Percentiles rank a stretch among this genome's conserved stretches.
These are phyloP conservation scores for Andrena haemorrhoa DNA, from an alignment of 2,888 invertebrate species.

Conservation along the genomic window DNA sequence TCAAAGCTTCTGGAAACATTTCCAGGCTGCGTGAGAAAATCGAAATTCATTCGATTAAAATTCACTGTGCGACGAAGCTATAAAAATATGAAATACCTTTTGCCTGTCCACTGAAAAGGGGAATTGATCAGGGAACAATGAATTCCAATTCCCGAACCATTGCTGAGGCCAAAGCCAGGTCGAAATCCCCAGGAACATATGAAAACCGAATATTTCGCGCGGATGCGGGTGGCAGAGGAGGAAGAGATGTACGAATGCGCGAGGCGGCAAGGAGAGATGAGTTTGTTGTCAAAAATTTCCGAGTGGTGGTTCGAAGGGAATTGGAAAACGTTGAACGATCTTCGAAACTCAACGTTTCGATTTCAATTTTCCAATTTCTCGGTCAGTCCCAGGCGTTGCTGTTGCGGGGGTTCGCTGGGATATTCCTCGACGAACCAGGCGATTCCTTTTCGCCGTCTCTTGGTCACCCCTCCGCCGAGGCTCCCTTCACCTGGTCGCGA, in stretches of 20 bases:
- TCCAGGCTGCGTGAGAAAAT: neutral
- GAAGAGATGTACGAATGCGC: neutral
- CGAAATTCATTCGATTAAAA: conserved; percentile 19
- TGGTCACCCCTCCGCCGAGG: neutral
- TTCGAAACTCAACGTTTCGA: conserved; percentile 51
- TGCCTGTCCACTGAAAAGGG: neutral
- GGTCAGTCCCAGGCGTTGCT: conserved; percentile 78
- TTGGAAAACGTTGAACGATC: conserved; percentile 12
- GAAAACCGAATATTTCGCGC: conserved; percentile 30
- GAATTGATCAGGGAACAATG: neutral
- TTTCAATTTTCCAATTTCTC: conserved; percentile 83
- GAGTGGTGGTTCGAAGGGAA: conserved; percentile 9
- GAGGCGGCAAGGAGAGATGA: conserved; percentile 8
- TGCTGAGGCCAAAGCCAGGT: conserved; percentile 11
- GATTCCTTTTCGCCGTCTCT: conserved; percentile 28
- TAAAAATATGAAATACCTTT: neutral
- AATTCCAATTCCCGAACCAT: conserved; percentile 23
- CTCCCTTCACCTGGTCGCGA: conserved; percentile 36
- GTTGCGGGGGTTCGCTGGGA: conserved; percentile 73
- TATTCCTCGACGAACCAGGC: conserved; percentile 70
- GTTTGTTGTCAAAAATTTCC: conserved; percentile 13
- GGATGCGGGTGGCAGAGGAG: too few relatives aligned
- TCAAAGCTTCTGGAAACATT: neutral
- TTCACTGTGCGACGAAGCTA: neutral
- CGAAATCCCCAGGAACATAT: conserved; percentile 16